These are phyloP conservation scores for Pseudococcus jackbeardsleyi DNA, from an alignment of 2,888 invertebrate genomes.

Conservation along the genomic window DNA sequence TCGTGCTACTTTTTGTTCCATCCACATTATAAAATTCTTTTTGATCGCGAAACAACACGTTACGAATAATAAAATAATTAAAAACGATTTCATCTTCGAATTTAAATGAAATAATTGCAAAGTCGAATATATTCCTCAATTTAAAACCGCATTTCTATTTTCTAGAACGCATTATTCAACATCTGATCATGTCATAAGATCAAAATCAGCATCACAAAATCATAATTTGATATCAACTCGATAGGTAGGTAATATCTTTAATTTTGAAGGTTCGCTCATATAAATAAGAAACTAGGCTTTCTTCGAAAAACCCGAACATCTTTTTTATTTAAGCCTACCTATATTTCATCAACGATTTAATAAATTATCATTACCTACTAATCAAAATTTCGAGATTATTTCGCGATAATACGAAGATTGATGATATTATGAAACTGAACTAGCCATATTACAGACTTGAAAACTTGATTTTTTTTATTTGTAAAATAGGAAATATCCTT, in stretches of 20 bases:
- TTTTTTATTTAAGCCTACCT: no score
- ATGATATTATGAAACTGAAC: background rate
- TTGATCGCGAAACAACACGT: conserved; percentile 1
- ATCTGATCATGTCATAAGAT: no score
- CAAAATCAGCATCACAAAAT: no score
- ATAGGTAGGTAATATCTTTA: no score
- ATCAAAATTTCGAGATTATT: background rate
- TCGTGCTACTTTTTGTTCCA: background rate
- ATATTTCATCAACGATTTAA: background rate
- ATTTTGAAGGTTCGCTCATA: no score
- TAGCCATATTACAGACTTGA: background rate
- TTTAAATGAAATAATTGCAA: background rate
- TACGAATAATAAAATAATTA: background rate
- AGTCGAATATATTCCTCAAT: background rate
- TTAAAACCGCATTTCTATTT: background rate
- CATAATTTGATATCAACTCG: no score
- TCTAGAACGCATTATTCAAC: background rate
- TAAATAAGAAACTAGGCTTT: no score
- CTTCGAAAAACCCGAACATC: no score
- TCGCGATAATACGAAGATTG: background rate
- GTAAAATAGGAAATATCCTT: no score
- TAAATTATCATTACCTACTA: background rate
- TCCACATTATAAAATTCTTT: conserved; percentile 9
- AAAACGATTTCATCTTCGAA: background rate
- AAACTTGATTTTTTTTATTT: background rate